phyloP scores from a whole-genome alignment of 2,797 vertebrate genomes.

The Pteropus rufus region DNA sequence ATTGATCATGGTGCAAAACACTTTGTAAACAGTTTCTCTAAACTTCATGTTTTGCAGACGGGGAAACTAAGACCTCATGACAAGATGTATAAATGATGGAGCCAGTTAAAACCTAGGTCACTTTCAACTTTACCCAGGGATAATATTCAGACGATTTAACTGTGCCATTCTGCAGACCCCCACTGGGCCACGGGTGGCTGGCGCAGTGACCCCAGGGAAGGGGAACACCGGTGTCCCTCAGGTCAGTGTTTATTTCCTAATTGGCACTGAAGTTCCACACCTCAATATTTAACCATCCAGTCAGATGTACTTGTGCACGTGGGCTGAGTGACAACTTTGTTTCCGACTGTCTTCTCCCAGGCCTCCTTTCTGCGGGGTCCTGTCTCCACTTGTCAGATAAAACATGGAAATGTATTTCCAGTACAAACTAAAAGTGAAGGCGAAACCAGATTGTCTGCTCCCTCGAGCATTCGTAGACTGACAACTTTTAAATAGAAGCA shows the following conservation, averaged over 20 bases:
- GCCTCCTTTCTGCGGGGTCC: neutral
- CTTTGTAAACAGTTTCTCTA: neutral
- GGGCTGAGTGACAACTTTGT: neutral
- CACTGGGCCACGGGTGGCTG: neutral
- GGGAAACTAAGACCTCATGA: neutral
- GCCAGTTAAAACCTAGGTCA: neutral
- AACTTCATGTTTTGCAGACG: neutral
- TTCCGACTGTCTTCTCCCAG: neutral
- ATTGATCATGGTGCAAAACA: neutral
- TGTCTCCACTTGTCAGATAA: slow-evolving; percentile 25
- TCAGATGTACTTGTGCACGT: neutral
- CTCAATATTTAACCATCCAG: neutral
- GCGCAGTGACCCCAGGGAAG: fast-evolving
- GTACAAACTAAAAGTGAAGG: neutral
- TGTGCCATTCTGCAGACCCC: neutral
- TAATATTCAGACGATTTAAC: neutral
- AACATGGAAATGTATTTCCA: slow-evolving; percentile 35
- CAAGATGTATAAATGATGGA: neutral
- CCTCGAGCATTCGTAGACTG: slow-evolving; percentile 50
- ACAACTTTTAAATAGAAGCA: slow-evolving; percentile 53
- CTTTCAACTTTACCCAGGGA: neutral
- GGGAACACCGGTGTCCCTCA: neutral
- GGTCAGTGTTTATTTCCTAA: neutral
- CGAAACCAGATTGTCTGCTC: slow-evolving; percentile 61
- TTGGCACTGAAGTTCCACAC: neutral